phyloP scores from a whole-genome alignment of 2,797 vertebrate genomes.

The Rhodeus uyekii region DNA sequence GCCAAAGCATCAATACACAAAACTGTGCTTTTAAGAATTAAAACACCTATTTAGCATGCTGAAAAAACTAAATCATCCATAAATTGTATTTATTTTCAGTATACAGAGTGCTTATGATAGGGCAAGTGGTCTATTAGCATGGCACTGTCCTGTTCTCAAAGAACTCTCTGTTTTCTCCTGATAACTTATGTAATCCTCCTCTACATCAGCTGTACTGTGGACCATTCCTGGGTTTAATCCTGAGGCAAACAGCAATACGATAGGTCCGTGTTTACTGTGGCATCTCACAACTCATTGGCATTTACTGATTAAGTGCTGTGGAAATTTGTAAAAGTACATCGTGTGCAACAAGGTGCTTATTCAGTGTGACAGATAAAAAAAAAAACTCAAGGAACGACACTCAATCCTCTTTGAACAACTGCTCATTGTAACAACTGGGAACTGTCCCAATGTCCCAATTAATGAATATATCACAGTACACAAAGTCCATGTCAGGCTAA shows the following conservation, averaged over 20 bases:
- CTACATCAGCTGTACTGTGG: constrained; percentile 11
- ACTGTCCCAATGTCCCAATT: constrained; percentile 50
- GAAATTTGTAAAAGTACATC: constrained; percentile 23
- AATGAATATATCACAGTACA: constrained; percentile 50
- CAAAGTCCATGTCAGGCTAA: constrained; percentile 20
- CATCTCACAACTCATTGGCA: constrained; percentile 38
- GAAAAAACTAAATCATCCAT: background rate
- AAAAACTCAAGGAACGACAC: constrained; percentile 39
- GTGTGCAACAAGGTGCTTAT: constrained; percentile 36
- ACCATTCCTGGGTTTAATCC: constrained; percentile 9
- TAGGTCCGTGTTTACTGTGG: constrained; percentile 42
- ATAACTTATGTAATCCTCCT: background rate
- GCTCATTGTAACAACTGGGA: constrained; percentile 56
- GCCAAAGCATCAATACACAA: background rate
- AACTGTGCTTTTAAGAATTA: background rate
- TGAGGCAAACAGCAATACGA: constrained; percentile 32
- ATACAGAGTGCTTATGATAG: background rate
- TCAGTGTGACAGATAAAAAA: constrained; percentile 43
- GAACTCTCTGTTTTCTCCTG: background rate
- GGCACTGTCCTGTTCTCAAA: constrained; percentile 1
- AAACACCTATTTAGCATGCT: background rate
- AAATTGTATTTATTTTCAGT: background rate
- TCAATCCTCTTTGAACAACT: constrained; percentile 53
- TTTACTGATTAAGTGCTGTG: constrained; percentile 32
- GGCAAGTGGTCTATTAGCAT: background rate